Conservation (phyloP, 2,113 vertebrate genomes). For the Polypterus senegalus region DNA sequence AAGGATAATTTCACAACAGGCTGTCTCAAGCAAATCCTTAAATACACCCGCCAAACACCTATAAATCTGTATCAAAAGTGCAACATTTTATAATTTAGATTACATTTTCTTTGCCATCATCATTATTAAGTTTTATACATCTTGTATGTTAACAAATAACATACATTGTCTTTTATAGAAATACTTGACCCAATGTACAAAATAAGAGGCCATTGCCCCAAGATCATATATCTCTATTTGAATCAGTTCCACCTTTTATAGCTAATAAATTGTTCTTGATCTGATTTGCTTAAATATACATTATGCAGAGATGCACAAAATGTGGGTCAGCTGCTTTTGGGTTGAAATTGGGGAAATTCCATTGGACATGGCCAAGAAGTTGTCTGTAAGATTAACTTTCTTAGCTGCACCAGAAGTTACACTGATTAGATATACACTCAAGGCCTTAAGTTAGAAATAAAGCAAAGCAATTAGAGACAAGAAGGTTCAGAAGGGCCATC, state of each 20-base stretch:
- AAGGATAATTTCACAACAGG: slow-evolving; percentile 65
- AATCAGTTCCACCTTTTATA: slow-evolving; percentile 33
- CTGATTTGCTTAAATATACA: slow-evolving; percentile 23
- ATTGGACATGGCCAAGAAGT: too few species aligned
- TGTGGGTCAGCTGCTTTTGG: slow-evolving; percentile 7
- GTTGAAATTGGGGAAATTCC: too few species aligned
- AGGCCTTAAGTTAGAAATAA: too few species aligned
- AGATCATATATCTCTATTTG: slow-evolving; percentile 38
- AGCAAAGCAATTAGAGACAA: too few species aligned
- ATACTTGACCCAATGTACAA: slow-evolving; percentile 59
- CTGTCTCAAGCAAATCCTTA: slow-evolving; percentile 63
- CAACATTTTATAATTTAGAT: slow-evolving; percentile 70
- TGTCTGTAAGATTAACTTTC: slow-evolving; percentile 13
- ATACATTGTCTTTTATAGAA: slow-evolving; percentile 80
- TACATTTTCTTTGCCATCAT: slow-evolving; percentile 44
- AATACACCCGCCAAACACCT: slow-evolving; percentile 63
- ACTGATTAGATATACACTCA: not conserved
- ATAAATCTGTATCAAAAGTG: slow-evolving; percentile 81
- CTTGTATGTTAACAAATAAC: slow-evolving; percentile 49
- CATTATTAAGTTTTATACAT: slow-evolving; percentile 61
- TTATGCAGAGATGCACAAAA: slow-evolving; percentile 18
- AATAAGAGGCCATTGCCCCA: slow-evolving; percentile 41
- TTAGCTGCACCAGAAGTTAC: slow-evolving; percentile 33
- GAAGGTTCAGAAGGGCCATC: too few species aligned
- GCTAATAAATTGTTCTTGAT: slow-evolving; percentile 16